phyloP scores from a whole-genome alignment of 2,113 vertebrate species.

The Gavialis gangeticus region DNA sequence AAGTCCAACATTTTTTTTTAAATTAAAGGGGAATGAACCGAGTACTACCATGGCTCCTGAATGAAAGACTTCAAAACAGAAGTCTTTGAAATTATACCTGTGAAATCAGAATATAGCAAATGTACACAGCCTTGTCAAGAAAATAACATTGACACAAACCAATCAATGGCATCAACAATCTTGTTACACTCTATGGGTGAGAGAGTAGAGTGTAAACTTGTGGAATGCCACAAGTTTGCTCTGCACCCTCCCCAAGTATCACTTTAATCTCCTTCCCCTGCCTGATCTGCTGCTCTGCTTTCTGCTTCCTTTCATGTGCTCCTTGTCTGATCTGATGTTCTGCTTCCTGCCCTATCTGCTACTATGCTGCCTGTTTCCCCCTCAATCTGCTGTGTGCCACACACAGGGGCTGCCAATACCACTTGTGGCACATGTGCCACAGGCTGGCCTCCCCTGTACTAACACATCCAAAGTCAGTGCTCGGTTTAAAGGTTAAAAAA shows the following conservation, averaged over 20 bases:
- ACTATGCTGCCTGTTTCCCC: background rate
- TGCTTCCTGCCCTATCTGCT: too few species aligned
- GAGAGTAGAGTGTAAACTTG: background rate
- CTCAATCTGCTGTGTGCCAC: too few species aligned
- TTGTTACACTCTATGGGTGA: background rate
- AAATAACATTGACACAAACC: background rate
- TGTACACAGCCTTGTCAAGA: background rate
- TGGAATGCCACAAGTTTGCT: too few species aligned
- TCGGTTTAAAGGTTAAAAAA: background rate
- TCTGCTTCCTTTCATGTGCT: too few species aligned
- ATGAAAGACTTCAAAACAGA: background rate
- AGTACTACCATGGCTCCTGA: background rate
- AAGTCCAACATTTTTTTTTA: background rate
- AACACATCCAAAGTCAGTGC: background rate
- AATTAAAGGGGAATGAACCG: fast-evolving
- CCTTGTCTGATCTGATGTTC: too few species aligned
- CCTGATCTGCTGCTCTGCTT: too few species aligned
- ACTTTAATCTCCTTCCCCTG: fast-evolving
- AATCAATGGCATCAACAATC: background rate
- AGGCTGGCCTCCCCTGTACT: too few species aligned
- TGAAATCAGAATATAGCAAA: background rate
- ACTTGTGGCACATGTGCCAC: too few species aligned
- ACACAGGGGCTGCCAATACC: too few species aligned
- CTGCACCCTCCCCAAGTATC: background rate
- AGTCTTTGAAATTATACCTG: background rate